Conservation (phyloP, 2,113 vertebrate species). For the Lasiurus cinereus region DNA sequence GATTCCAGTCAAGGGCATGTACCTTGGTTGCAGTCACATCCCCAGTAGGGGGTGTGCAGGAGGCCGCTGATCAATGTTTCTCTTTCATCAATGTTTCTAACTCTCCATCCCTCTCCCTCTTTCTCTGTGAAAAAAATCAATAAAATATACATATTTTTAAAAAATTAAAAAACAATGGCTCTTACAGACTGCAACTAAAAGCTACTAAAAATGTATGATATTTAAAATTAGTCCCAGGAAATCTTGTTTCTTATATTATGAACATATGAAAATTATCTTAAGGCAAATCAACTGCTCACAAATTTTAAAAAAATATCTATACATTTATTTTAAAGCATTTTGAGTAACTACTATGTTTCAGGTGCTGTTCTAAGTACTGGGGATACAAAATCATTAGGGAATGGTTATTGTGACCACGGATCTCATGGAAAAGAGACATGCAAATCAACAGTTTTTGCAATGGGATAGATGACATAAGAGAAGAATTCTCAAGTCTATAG, state of each 20-base stretch:
- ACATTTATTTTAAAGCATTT: neutral
- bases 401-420: neutral
- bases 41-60: too few species aligned
- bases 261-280: neutral
- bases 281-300: neutral
- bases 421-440: neutral
- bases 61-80: too few species aligned
- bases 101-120: too few species aligned
- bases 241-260: neutral
- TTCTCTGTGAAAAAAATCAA: too few species aligned
- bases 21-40: too few species aligned
- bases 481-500: neutral
- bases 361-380: neutral
- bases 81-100: too few species aligned
- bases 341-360: neutral
- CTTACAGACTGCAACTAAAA: neutral
- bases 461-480: neutral
- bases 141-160: too few species aligned
- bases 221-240: constrained; percentile 13
- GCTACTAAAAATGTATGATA: neutral
- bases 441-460: neutral
- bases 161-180: neutral
- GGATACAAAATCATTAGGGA: neutral
- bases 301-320: neutral
- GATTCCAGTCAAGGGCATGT: too few species aligned